Conservation (phyloP, 2,113 vertebrate genomes). For the Crotalus viridis region DNA sequence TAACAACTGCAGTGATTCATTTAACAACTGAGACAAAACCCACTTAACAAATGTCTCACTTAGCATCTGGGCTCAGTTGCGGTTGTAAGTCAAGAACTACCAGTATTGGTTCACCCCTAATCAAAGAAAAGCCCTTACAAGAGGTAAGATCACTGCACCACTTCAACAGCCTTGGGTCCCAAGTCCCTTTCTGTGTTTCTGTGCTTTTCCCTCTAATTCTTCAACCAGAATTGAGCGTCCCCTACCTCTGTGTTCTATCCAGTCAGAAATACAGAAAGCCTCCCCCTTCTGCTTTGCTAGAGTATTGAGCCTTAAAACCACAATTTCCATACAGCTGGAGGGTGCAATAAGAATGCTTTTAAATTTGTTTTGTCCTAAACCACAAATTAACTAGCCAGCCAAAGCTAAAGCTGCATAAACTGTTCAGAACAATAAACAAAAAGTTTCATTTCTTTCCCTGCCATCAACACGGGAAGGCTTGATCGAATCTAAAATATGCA, state of each 20-base stretch:
- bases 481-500: not conserved
- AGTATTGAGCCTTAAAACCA: not conserved
- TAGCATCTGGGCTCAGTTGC: not conserved
- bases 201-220: not conserved
- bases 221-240: not conserved
- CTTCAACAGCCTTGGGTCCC: not conserved
- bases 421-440: constrained; percentile 16
- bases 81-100: not conserved
- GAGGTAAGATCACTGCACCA: not conserved
- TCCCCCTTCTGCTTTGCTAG: not conserved
- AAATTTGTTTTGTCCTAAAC: not conserved
- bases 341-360: constrained; percentile 20
- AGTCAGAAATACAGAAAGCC: not conserved
- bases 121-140: not conserved
- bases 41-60: too few species aligned
- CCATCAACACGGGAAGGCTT: not conserved
- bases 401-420: not conserved
- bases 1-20: too few species aligned
- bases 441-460: not conserved
- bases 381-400: not conserved
- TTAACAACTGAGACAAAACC: too few species aligned
- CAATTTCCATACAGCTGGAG: constrained; percentile 8
- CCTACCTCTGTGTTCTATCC: not conserved
- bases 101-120: not conserved
- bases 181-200: not conserved